Evolutionary conservation across 2,113 vertebrate species (phyloP).

Genomic region (Sylvia atricapilla): DNA sequence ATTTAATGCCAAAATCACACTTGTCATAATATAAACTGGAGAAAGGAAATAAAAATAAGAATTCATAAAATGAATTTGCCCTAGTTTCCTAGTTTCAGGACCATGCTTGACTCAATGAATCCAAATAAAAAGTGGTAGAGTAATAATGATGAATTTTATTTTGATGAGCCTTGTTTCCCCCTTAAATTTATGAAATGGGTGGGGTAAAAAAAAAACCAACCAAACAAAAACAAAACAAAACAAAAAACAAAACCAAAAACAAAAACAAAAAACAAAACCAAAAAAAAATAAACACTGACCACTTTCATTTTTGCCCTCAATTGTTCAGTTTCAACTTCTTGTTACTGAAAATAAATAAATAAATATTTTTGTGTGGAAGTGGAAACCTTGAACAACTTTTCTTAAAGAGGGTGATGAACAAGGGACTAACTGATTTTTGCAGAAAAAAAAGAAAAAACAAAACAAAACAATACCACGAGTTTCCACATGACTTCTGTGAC

Average conservation of each 20-base stretch:
- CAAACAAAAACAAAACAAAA: no score
- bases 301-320: not conserved
- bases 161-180: not conserved
- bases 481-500: not conserved
- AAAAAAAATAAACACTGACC: not conserved
- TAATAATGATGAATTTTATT: not conserved
- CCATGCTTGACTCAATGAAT: not conserved
- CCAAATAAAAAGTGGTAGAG: not conserved
- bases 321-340: not conserved
- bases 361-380: not conserved
- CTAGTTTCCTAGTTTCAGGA: not conserved
- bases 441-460: not conserved
- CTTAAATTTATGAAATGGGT: not conserved
- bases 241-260: not conserved
- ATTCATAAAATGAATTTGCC: not conserved
- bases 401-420: not conserved
- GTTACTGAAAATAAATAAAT: not conserved
- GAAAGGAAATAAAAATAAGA: not conserved
- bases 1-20: not conserved
- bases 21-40: not conserved
- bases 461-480: not conserved
- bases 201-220: not conserved
- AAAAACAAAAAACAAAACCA: no score
- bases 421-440: not conserved
- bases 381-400: not conserved